Conservation (phyloP, 2,797 vertebrate species). For the Threskiornis aethiopicus region DNA sequence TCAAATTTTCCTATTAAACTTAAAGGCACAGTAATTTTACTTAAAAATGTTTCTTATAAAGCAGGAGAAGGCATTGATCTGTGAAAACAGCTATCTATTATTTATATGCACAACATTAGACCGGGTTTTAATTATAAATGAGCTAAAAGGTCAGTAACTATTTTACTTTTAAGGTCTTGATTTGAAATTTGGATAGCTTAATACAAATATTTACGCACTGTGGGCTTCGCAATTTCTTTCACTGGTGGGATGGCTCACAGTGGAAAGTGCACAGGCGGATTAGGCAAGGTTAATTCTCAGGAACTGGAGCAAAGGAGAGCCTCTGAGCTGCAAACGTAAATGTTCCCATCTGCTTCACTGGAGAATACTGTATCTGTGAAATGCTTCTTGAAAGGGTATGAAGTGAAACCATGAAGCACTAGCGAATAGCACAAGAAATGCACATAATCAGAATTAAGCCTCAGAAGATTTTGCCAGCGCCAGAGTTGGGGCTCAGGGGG, state of each 20-base stretch:
- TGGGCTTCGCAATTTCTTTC: background rate
- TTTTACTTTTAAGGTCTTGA: slow-evolving; percentile 63
- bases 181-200: slow-evolving; percentile 32
- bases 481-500: background rate
- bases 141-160: slow-evolving; percentile 67
- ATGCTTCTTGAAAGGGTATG: background rate
- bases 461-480: background rate
- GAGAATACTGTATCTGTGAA: background rate
- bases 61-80: slow-evolving; percentile 60
- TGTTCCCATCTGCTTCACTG: background rate
- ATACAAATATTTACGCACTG: background rate
- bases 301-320: background rate
- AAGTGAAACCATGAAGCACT: background rate
- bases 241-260: background rate
- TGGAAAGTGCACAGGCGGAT: background rate
- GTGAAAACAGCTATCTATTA: slow-evolving; percentile 69
- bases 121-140: slow-evolving; percentile 67
- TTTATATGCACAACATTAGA: slow-evolving; percentile 68
- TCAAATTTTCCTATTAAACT: slow-evolving; percentile 73
- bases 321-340: background rate
- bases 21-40: slow-evolving; percentile 65
- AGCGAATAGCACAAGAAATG: background rate
- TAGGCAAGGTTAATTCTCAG: background rate
- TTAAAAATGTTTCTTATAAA: slow-evolving; percentile 60
- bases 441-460: background rate